Evolutionary conservation across 2,797 vertebrate genomes (phyloP).

Genomic region (Oreochromis mossambicus): DNA sequence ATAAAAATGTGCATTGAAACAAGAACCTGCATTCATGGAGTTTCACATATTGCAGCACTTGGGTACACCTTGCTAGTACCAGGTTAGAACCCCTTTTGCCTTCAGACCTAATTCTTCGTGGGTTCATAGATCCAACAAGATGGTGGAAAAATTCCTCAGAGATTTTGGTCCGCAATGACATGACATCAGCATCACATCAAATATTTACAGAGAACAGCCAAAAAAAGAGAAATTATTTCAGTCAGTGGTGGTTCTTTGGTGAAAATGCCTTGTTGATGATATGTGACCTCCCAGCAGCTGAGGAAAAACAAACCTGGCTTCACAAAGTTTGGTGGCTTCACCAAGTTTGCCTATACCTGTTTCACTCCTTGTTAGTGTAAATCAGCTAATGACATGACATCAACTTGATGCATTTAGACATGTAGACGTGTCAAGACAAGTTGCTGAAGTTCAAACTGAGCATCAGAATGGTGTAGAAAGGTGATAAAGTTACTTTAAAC

Average conservation of each 20-base stretch:
- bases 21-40: not conserved
- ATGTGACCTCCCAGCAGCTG: not conserved
- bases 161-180: not conserved
- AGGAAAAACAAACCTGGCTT: not conserved
- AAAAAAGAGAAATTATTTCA: not conserved
- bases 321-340: too few species aligned
- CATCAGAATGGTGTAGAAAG: too few species aligned
- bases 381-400: too few species aligned
- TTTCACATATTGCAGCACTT: not conserved
- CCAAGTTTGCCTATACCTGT: too few species aligned
- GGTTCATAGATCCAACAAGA: not conserved
- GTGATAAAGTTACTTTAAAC: too few species aligned
- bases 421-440: too few species aligned
- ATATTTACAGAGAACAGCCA: not conserved
- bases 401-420: too few species aligned
- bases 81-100: not conserved
- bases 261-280: not conserved
- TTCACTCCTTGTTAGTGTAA: too few species aligned
- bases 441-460: too few species aligned
- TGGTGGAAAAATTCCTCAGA: not conserved
- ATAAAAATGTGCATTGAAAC: not conserved
- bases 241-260: not conserved
- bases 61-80: not conserved
- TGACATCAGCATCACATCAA: not conserved
- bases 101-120: not conserved